Base-by-base conservation (phyloP, 1,140 invertebrate genomes). In the Zaprionus africanus region DNA sequence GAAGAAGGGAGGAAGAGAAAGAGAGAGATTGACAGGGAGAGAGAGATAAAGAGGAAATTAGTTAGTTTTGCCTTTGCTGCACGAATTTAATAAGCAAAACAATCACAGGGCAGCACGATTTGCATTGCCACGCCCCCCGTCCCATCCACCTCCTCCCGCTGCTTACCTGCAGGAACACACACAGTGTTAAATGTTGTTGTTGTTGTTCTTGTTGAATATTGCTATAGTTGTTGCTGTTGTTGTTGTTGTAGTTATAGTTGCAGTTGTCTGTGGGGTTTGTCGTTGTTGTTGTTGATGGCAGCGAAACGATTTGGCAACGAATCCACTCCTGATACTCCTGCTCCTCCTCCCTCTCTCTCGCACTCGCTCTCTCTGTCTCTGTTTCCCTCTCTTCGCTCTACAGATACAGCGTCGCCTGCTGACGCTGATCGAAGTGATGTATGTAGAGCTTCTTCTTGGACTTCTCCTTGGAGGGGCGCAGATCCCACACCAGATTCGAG, bases 401-500 rank as follows among this genome's bases (percentile, higher is more conserved):
- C 56, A 93, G 84, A 88, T 93, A 93, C 53, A 93, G 75, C 75
- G 92, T 93, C 76, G 91, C 92, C 86, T 93, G 92, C 60, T 93
- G 92, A 61, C 90, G 85, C 82, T 93, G 92, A 82, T 92, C 92
- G 28, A 92, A 92, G 61, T 93, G 92, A 75, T 93, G 92, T 46
- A 93, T 91, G 65, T 93, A 93, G 63, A 93, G 81, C 71, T 95
- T 94, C 79, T 94, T 94, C 93, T 95, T 95, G 70, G 93, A 92
- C 76, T 94, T 94, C 91, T 93, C 91, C 93, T 94, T 94, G 80
- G 94, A 93, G 84, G 94, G 94, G 76, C 95, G 94, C 65, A 96
- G 92, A 91, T 97, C 96, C 96, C 97, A 97, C 49, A 97, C 96
- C 75, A 98, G 94, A 94, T 98, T 97, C 46, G 96, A 97, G 82